Evolutionary conservation across 2,888 invertebrate genomes (phyloP).

Genomic region (Diloba caeruleocephala): DNA sequence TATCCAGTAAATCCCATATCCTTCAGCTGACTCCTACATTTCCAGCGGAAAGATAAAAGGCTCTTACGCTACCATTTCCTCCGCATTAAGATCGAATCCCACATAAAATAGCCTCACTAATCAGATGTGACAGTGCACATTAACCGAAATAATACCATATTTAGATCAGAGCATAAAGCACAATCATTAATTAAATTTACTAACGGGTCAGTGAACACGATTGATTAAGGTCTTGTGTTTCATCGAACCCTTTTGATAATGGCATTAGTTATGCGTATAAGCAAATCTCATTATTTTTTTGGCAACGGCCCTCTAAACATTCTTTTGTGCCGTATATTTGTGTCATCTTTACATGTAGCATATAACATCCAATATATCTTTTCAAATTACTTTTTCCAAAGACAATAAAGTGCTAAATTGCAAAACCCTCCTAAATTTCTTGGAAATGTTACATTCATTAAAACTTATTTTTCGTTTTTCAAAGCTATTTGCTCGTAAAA

Average conservation of each 20-base stretch:
- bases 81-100: conserved; percentile 21
- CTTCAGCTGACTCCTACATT: conserved; percentile 20
- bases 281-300: conserved; percentile 45
- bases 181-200: conserved; percentile 52
- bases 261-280: conserved; percentile 45
- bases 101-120: conserved; percentile 25
- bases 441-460: conserved; percentile 42
- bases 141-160: conserved; percentile 43
- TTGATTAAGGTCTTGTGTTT: conserved; percentile 46
- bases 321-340: conserved; percentile 11
- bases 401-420: conserved; percentile 36
- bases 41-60: conserved; percentile 28
- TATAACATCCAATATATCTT: conserved; percentile 25
- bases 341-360: conserved; percentile 19
- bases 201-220: conserved; percentile 50
- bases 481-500: conserved; percentile 32
- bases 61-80: conserved; percentile 1
- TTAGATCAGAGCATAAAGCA: conserved; percentile 40
- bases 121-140: conserved; percentile 41
- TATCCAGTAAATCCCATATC: too few relatives aligned
- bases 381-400: conserved; percentile 27
- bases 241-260: conserved; percentile 45
- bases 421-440: conserved; percentile 31
- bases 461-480: conserved; percentile 33
- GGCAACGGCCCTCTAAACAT: conserved; percentile 30